These are phyloP conservation scores for Sebastes wilsoni DNA, from an alignment of 2,797 vertebrate genomes.

Conservation along the genomic window DNA sequence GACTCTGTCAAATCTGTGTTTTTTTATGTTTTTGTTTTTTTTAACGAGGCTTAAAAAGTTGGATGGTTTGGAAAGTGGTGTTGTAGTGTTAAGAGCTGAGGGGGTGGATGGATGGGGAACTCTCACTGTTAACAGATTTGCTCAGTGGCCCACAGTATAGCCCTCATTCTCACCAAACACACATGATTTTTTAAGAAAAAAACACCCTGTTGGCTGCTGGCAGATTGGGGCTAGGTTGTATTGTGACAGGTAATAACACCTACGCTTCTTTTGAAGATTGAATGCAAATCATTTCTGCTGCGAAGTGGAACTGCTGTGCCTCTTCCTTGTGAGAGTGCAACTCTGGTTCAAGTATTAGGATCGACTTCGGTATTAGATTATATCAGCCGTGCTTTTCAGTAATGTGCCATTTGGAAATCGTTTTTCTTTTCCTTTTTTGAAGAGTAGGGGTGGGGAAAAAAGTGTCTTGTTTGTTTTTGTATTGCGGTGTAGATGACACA, in stretches of 20 bases:
- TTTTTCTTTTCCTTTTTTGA: not conserved
- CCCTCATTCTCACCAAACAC: not conserved
- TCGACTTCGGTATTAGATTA: constrained; percentile 47
- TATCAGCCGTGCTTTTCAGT: constrained; percentile 34
- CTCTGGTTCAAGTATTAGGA: constrained; percentile 43
- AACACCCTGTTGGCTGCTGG: constrained; percentile 38
- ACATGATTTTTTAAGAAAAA: not conserved
- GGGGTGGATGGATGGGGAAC: not conserved
- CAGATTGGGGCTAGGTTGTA: constrained; percentile 62
- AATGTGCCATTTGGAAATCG: constrained; percentile 20
- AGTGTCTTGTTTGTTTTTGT: constrained; percentile 36
- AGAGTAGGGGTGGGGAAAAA: not conserved
- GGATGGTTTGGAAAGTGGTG: not conserved
- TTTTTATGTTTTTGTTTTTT: constrained; percentile 3
- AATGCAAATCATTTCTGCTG: constrained; percentile 66
- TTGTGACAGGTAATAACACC: constrained; percentile 65
- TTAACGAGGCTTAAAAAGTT: constrained; percentile 10
- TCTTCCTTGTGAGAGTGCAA: constrained; percentile 24
- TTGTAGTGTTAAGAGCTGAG: constrained; percentile 7
- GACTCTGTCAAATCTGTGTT: constrained; percentile 5
- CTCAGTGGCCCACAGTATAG: not conserved
- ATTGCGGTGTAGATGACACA: constrained; percentile 12
- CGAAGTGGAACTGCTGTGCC: constrained; percentile 29
- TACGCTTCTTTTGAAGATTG: constrained; percentile 56
- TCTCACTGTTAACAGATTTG: constrained; percentile 13